Evolutionary conservation across 1,140 invertebrate genomes (phyloP), one percentile per base, ranked within the genome.

Genomic region (Drosophila busckii): DNA sequence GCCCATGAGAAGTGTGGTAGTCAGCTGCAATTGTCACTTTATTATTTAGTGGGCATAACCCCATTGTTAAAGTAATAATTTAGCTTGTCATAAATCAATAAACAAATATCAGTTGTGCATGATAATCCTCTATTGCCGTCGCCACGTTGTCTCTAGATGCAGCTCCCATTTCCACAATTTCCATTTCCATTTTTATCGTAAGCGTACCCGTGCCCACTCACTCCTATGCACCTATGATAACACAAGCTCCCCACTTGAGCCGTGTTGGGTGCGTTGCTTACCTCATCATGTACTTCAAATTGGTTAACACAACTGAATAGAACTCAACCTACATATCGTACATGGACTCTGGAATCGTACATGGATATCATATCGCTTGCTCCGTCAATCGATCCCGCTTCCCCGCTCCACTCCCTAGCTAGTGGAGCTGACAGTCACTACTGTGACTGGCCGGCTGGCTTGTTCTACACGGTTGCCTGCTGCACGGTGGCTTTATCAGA

Each of bases 401-500:
- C n/a, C n/a, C 45, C 35, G 37, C 1, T 31, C 19, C 20, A 29
- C 38, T 48, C 13, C 9, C 9, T 29, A 8, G 23, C 49, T 52
- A 32, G 40, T 41, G 32, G 12, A n/a, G 4, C 19, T 41, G 37
- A n/a, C n/a, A n/a, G n/a, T n/a, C n/a, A n/a, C n/a, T n/a, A n/a
- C n/a, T n/a, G n/a, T n/a, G 34, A 25, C 38, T 52, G 42, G 16
- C 35, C 38, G 26, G 16, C 34, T 38, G 46, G 46, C 52, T 71
- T 80, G 71, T 76, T 63, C 44, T 58, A 76, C 71, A 76, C 68
- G 68, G 49, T 25, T 56, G 41, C 55, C 69, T 80, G 69, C 65
- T 82, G 76, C 64, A 80, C 75, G 69, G 75, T 82, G 75, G 75
- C 75, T 86, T 86, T 86, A 86, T 86, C 84, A 67, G 84, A 86